Evolutionary conservation across 2,113 vertebrate species (phyloP).

Genomic region (Laticauda colubrina): DNA sequence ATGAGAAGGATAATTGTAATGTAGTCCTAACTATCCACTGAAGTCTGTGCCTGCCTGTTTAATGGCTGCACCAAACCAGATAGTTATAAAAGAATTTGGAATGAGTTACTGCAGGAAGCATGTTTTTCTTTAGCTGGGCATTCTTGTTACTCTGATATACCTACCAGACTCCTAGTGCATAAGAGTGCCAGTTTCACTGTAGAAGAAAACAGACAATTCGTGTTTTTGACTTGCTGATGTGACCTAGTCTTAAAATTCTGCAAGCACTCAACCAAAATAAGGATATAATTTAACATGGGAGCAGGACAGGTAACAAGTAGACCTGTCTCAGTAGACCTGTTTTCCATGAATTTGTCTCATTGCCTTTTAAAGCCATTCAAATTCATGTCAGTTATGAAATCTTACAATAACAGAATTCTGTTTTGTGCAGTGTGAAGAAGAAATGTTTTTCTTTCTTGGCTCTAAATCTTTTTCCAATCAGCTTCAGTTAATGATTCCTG

Average conservation of each 20-base stretch:
- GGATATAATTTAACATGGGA: neutral
- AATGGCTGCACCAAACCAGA: too few relatives aligned
- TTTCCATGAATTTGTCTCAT: neutral
- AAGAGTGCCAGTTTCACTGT: neutral
- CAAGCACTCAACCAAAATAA: neutral
- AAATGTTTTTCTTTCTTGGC: neutral
- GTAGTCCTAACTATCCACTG: too few relatives aligned
- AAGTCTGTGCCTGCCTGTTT: too few relatives aligned
- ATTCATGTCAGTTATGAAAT: neutral
- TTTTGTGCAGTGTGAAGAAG: neutral
- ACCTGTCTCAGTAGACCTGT: neutral
- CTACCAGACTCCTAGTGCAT: neutral
- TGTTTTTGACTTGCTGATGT: neutral
- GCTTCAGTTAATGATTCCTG: neutral
- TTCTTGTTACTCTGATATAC: neutral
- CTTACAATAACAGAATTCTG: neutral
- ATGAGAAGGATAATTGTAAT: too few relatives aligned
- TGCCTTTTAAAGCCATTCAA: neutral
- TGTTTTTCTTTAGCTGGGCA: neutral
- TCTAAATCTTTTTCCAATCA: neutral
- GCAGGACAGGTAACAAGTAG: neutral
- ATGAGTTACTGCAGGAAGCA: neutral
- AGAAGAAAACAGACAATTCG: neutral
- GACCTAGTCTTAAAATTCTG: neutral
- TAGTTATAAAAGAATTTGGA: neutral